A percentile compares a stretch with the other conserved stretches of the same genome.
Evolutionary conservation across 64 coral and sea anemone genomes (phyloP).

Genomic region (Actinia equina): DNA sequence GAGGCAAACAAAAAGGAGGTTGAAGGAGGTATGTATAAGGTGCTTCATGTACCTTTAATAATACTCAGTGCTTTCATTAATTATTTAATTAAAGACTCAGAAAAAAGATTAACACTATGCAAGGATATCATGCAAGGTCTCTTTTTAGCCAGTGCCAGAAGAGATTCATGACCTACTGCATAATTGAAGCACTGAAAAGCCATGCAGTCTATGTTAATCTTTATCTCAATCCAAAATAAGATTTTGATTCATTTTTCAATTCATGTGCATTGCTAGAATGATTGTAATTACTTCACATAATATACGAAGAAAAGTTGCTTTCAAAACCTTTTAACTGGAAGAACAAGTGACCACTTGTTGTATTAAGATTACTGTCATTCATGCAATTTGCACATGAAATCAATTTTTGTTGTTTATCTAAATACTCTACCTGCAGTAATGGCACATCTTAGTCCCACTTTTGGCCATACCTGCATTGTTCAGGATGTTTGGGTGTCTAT

Average conservation of each 20-base stretch:
- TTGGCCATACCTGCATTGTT: constrained; percentile 23
- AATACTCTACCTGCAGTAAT: constrained; percentile 23
- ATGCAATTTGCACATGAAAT: constrained; percentile 8
- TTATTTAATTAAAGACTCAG: neutral
- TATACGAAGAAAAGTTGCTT: neutral
- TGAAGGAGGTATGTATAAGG: constrained; percentile 56
- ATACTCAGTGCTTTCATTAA: neutral
- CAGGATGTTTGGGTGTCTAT: constrained; percentile 19
- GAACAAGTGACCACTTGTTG: neutral
- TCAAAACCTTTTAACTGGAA: neutral
- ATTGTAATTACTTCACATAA: neutral
- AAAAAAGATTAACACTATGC: neutral
- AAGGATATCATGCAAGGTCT: too few relatives aligned
- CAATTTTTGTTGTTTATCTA: constrained; percentile 19
- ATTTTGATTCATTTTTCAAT: neutral
- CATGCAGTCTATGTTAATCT: neutral
- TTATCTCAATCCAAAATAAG: neutral
- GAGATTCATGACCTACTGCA: too few relatives aligned
- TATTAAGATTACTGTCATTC: neutral
- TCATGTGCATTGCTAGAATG: constrained; percentile 6
- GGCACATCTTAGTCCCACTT: constrained; percentile 15
- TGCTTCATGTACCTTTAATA: neutral
- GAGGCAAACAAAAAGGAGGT: constrained; percentile 67
- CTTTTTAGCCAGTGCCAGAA: too few relatives aligned
- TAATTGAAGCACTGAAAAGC: neutral